Evolutionary conservation across 2,797 vertebrate genomes (phyloP).

Genomic region (Natrix natrix): DNA sequence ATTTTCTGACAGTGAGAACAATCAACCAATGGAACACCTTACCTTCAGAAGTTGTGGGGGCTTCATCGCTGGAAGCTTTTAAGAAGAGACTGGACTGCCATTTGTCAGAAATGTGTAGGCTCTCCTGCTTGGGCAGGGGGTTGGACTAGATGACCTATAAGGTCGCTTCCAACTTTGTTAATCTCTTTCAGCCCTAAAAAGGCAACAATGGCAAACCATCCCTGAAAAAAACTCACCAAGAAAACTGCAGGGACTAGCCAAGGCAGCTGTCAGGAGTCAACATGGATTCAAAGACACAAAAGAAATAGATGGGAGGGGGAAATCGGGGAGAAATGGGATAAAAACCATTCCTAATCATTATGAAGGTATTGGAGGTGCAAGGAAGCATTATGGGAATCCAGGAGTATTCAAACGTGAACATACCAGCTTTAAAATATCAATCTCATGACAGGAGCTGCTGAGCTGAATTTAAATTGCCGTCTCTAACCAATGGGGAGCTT

Average conservation of each 20-base stretch:
- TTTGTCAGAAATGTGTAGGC: too few relatives aligned
- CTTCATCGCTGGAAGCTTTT: too few relatives aligned
- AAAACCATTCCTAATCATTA: constrained; percentile 66
- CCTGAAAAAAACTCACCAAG: not conserved
- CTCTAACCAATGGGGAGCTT: constrained; percentile 66
- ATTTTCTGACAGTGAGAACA: too few relatives aligned
- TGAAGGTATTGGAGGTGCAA: constrained; percentile 67
- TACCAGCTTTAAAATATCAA: constrained; percentile 68
- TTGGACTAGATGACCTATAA: too few relatives aligned
- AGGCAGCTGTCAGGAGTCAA: not conserved
- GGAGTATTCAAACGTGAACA: constrained; percentile 70
- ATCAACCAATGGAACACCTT: too few relatives aligned
- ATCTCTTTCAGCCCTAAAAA: not conserved
- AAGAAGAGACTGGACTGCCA: too few relatives aligned
- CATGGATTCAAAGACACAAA: not conserved
- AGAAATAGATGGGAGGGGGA: not conserved
- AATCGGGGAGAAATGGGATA: constrained; percentile 61
- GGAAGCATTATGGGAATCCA: constrained; percentile 67
- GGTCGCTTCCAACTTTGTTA: too few relatives aligned
- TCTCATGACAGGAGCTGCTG: constrained; percentile 66
- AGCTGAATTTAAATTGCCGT: constrained; percentile 71
- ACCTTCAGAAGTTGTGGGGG: too few relatives aligned
- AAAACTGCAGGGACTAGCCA: not conserved
- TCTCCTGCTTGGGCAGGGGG: too few relatives aligned
- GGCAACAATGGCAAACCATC: not conserved